Evolutionary conservation across 2,113 vertebrate genomes (phyloP), one percentile per base, ranked within the genome.

Genomic region (Zosterops hypoxanthus): DNA sequence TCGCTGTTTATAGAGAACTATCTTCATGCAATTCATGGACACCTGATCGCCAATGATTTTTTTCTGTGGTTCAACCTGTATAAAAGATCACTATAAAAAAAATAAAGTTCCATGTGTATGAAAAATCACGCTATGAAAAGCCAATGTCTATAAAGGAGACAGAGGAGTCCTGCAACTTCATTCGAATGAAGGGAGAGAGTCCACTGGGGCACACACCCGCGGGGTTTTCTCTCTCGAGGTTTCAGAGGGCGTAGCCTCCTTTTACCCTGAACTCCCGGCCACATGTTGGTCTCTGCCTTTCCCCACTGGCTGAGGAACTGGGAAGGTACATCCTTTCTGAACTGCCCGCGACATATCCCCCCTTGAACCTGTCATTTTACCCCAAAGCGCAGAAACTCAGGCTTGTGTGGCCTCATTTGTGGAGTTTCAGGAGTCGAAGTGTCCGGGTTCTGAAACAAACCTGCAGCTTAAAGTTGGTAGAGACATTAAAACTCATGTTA

Each of bases 181-280:
- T 26, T 41, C 1, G 0, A 47, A 65, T 47, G 47, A 47, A 84
- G 23, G 7, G 28, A 39, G 28, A 50, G 55, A n/a, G 12, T 8
- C 50, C 20, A 12, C 28, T 2, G 3, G 9, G 14, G 6, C n/a
- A 64, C 42, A 6, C 10, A 14, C n/a, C 14, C 0, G 0, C 0
- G 0, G 6, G 2, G 5, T 29, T 65, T 65, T 47, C 36, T 31
- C 29, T 23, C 19, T 24, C 0, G 0, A 9, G 11, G 19, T 19
- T 47, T 47, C 1, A 2, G 59, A 47, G 41, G 19, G 3, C 0
- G 2, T n/a, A 64, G 19, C n/a, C 46, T 56, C 59, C n/a, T 64
- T 73, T 56, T 10, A n/a, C 8, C 23, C 42, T 9, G 21, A 56
- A 16, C 24, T 75, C 34, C 42, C 0, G 0, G 49, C 18, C 1